Percentiles rank a stretch among this genome's conserved stretches.
Conservation (phyloP, 1,140 invertebrate genomes). For the Ceratina japonica region DNA sequence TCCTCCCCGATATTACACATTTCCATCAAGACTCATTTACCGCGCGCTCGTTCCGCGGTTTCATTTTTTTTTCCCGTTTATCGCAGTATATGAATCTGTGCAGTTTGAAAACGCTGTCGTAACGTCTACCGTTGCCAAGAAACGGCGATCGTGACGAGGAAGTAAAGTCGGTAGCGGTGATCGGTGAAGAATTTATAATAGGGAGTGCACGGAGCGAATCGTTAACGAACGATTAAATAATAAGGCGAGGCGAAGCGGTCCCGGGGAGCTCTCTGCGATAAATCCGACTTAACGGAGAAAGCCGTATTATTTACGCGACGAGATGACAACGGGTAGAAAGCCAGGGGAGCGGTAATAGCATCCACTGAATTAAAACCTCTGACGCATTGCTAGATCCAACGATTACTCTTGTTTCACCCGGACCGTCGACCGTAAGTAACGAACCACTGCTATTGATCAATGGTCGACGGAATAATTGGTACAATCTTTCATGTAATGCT, state of each 20-base stretch:
- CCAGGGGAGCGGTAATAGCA: slow-evolving; percentile 47
- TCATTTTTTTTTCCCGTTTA: too few species aligned
- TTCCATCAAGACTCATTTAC: too few species aligned
- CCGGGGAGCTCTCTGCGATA: slow-evolving; percentile 39
- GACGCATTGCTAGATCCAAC: slow-evolving; percentile 60
- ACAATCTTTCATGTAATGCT: too few species aligned
- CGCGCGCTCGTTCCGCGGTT: too few species aligned
- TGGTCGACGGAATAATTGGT: too few species aligned
- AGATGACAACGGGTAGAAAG: slow-evolving; percentile 61
- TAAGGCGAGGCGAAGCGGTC: slow-evolving; percentile 25
- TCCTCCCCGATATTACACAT: neutral
- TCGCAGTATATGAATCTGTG: too few species aligned
- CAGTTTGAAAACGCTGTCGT: too few species aligned
- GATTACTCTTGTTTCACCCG: slow-evolving; percentile 49
- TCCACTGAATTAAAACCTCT: slow-evolving; percentile 60
- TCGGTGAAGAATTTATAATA: slow-evolving; percentile 20
- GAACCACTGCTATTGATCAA: too few species aligned
- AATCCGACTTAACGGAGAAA: slow-evolving; percentile 57
- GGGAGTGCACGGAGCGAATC: slow-evolving; percentile 28
- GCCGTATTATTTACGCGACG: slow-evolving; percentile 56
- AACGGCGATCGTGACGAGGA: neutral
- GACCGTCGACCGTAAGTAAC: too few species aligned
- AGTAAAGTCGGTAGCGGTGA: neutral
- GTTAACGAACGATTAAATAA: slow-evolving; percentile 60
- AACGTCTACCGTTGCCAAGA: too few species aligned